A percentile compares a stretch with the other conserved stretches of the same genome.
phyloP scores from a whole-genome alignment of 2,888 invertebrate species.

The Hyles lineata region DNA sequence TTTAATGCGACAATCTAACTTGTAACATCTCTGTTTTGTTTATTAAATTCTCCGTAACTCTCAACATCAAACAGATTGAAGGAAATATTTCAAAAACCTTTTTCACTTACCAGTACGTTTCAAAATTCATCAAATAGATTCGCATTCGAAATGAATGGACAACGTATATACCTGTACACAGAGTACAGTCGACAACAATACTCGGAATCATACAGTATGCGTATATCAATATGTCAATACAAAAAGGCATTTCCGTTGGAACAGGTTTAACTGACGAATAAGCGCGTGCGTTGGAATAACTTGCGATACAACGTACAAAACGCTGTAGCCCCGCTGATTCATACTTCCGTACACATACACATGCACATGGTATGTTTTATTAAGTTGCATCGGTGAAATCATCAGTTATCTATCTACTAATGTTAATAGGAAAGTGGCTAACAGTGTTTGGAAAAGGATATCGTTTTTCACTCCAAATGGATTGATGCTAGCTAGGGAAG shows the following conservation, averaged over 20 bases:
- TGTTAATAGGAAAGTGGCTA: background rate
- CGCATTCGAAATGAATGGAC: background rate
- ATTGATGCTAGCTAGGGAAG: no score
- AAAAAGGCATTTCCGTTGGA: constrained; percentile 19
- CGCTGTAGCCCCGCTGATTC: background rate
- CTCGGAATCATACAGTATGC: constrained; percentile 13
- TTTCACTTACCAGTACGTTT: no score
- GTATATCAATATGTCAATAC: constrained; percentile 19
- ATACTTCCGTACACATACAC: background rate
- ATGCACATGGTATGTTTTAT: background rate
- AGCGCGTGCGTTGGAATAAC: constrained; percentile 7
- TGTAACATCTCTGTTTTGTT: no score
- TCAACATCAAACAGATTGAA: no score
- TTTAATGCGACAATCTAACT: no score
- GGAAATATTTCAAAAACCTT: no score
- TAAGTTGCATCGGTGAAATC: background rate
- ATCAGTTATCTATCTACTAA: background rate
- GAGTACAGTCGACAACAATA: background rate
- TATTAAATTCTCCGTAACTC: no score
- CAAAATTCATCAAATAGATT: no score
- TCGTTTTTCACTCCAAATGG: no score
- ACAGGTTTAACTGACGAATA: constrained; percentile 20
- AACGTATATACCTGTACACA: background rate
- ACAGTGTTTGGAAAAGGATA: no score
- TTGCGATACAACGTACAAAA: background rate